These are phyloP conservation scores for Ophion ventricosus DNA, from an alignment of 2,888 invertebrate species.

Conservation along the genomic window DNA sequence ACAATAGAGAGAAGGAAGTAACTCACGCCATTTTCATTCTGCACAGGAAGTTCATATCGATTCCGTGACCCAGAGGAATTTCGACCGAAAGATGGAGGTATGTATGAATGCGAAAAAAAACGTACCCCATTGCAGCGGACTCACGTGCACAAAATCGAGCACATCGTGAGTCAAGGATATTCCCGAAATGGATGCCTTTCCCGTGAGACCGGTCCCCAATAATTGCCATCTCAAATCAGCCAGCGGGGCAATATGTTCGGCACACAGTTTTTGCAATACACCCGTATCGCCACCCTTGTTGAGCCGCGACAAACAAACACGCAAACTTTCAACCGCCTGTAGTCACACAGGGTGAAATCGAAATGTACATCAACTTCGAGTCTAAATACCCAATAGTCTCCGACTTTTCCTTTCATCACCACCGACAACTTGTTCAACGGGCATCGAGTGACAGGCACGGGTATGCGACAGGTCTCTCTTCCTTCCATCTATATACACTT, in stretches of 20 bases:
- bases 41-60: too few relatives aligned
- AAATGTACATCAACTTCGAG: too few relatives aligned
- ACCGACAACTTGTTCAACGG: constrained; percentile 89
- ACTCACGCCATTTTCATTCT: too few relatives aligned
- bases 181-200: constrained; percentile 92
- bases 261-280: constrained; percentile 85
- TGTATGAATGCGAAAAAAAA: constrained; percentile 58
- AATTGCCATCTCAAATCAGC: constrained; percentile 94
- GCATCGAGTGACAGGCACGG: constrained; percentile 94
- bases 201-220: constrained; percentile 88
- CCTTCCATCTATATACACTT: constrained; percentile 95
- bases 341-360: too few relatives aligned
- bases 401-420: constrained; percentile 76
- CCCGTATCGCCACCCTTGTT: constrained; percentile 73
- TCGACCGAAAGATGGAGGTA: too few relatives aligned
- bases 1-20: too few relatives aligned
- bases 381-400: too few relatives aligned
- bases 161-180: constrained; percentile 93
- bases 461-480: constrained; percentile 95
- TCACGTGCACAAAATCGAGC: constrained; percentile 95
- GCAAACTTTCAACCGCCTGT: too few relatives aligned
- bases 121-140: constrained; percentile 95
- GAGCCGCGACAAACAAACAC: constrained; percentile 64
- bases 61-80: too few relatives aligned
- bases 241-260: constrained; percentile 92